Percentiles rank a stretch among this genome's conserved stretches.
Evolutionary conservation across 2,113 vertebrate genomes (phyloP).

Genomic region (Larimichthys crocea): DNA sequence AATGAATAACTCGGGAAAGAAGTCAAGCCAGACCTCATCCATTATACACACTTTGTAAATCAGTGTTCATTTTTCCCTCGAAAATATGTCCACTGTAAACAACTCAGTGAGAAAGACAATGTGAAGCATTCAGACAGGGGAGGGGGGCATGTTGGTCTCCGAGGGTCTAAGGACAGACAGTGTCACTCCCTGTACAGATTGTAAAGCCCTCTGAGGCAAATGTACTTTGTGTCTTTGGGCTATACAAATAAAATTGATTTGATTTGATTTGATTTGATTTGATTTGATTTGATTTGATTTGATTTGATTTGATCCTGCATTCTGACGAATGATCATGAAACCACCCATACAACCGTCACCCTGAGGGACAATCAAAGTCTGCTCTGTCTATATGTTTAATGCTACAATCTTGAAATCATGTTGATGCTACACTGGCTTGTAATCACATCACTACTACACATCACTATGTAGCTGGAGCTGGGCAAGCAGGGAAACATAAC

Average conservation of each 20-base stretch:
- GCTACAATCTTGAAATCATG: neutral
- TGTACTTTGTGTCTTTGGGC: too few relatives aligned
- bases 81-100: conserved; percentile 4
- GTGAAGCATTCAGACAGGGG: neutral
- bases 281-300: too few relatives aligned
- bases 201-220: too few relatives aligned
- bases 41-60: conserved; percentile 4
- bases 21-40: neutral
- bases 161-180: too few relatives aligned
- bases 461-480: too few relatives aligned
- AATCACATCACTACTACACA: too few relatives aligned
- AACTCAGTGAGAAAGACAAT: neutral
- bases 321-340: neutral
- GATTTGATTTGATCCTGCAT: neutral
- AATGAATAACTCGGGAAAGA: conserved; percentile 2
- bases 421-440: too few relatives aligned
- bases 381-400: neutral
- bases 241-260: too few relatives aligned
- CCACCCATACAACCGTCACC: neutral
- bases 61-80: neutral
- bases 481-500: too few relatives aligned
- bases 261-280: too few relatives aligned
- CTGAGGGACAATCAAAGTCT: too few relatives aligned
- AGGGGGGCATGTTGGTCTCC: neutral
- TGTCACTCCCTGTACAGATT: too few relatives aligned